These are phyloP conservation scores for Ctena decussata DNA, from an alignment of 2,888 invertebrate species.

Conservation along the genomic window DNA sequence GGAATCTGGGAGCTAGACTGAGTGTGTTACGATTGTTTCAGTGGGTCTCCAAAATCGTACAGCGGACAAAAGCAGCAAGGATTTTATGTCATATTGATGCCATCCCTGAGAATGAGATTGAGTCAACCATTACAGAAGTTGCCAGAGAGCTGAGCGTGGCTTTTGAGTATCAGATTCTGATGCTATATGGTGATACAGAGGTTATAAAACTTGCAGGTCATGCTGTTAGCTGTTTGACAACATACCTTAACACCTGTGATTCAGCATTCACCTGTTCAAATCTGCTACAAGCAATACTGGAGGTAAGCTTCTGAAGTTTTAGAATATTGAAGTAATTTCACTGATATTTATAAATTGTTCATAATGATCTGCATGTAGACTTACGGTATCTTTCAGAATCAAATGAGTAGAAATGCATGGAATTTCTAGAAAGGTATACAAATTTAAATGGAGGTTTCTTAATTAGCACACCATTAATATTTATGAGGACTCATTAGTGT, in stretches of 20 bases:
- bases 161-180: conserved; percentile 69
- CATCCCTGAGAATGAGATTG: conserved; percentile 52
- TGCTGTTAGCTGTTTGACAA: conserved; percentile 63
- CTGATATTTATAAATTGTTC: too few species aligned
- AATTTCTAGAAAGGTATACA: too few species aligned
- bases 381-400: too few species aligned
- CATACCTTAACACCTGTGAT: conserved; percentile 56
- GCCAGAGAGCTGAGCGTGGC: conserved; percentile 58
- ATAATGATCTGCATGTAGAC: too few species aligned
- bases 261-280: conserved; percentile 48
- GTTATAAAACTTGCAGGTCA: conserved; percentile 60
- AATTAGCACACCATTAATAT: too few species aligned
- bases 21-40: conserved; percentile 38
- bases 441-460: too few species aligned
- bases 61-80: conserved; percentile 60
- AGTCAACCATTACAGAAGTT: conserved; percentile 47
- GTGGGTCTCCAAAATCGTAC: conserved; percentile 57
- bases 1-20: conserved; percentile 43
- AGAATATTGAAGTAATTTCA: too few species aligned
- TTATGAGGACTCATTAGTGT: too few species aligned
- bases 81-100: conserved; percentile 60
- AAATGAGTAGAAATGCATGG: too few species aligned
- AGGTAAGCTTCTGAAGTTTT: conserved; percentile 34
- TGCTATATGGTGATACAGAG: conserved; percentile 58
- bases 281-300: conserved; percentile 67